phyloP scores from a whole-genome alignment of 2,888 invertebrate species.

The Clitarchus hookeri region DNA sequence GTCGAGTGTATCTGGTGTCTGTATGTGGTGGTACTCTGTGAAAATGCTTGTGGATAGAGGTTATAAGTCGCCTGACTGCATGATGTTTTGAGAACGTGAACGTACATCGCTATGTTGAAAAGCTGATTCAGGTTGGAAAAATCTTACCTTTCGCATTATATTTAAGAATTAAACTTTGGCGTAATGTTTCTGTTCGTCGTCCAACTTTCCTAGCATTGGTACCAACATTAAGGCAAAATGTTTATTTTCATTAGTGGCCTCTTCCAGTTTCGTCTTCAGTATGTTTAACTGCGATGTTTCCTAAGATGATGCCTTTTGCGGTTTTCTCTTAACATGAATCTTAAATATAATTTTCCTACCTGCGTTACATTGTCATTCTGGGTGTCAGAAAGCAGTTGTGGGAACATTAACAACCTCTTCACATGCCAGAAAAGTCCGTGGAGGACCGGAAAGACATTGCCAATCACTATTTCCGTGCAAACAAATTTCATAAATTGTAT shows the following conservation, averaged over 20 bases:
- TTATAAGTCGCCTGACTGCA: too few species aligned
- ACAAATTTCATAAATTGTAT: too few species aligned
- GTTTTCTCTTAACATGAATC: too few species aligned
- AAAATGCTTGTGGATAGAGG: too few species aligned
- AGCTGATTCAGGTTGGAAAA: not conserved
- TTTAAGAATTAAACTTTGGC: slow-evolving; percentile 23
- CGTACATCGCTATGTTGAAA: not conserved
- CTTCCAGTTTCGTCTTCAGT: not conserved
- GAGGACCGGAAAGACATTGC: too few species aligned
- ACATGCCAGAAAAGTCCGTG: too few species aligned
- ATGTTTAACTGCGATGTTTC: not conserved
- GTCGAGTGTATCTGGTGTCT: too few species aligned
- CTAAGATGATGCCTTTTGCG: not conserved
- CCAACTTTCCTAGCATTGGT: not conserved
- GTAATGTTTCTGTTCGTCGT: slow-evolving; percentile 21
- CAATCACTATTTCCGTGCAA: too few species aligned
- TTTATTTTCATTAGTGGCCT: not conserved
- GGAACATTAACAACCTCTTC: too few species aligned
- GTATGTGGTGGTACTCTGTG: too few species aligned
- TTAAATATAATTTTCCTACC: too few species aligned
- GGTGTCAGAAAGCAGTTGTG: not conserved
- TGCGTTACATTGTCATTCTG: not conserved
- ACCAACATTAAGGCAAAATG: slow-evolving; percentile 20
- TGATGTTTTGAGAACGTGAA: too few species aligned
- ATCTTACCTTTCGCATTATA: not conserved